Base-by-base conservation (phyloP, 2,113 vertebrate genomes). In the Casuarius casuarius region DNA sequence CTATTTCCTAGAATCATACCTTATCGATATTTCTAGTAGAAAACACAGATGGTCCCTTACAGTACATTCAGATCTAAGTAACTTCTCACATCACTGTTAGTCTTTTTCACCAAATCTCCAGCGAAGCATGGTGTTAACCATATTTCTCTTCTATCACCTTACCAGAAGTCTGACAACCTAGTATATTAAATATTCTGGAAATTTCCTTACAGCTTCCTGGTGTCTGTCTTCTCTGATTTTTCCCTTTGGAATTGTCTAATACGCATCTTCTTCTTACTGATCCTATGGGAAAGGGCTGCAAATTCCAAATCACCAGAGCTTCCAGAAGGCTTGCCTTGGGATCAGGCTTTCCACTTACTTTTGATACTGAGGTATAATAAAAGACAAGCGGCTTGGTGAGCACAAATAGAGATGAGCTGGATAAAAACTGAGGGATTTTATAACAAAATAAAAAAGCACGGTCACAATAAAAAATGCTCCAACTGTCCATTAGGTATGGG, bases 11-110 rank as follows among this genome's bases (percentile, higher is more conserved):
- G 40, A 75, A 92, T 92, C 83, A 78, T 88, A 84, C 54, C 82
- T 94, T 68, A 90, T 95, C 94, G 90, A 61, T 93, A 87, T 78
- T 95, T 93, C 94, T 86, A 75, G 74, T 51, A 92, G 72, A 96
- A 96, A 93, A 61, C 76, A 84, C 92, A 92, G 90, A 95, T 92
- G 70, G 76, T 81, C 58, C 70, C 61, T 84, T 91, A 79, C 29
- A 91, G 73, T 68, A 87, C 29, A 42, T 26, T 76, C 89, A 89
- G 76, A 86, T 78, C 65, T 65, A 93, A 80, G 73, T 95, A 96
- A 81, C 65, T 80, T 87, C 89, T 91, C 77, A 82, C 84, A 94
- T 93, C 91, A 78, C 86, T 79, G 42, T 70, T 94, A 93, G 23
- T 72, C 35, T 96, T 56, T 91, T 89, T 87, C 58, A 94, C 77